Evolutionary conservation across 2,888 invertebrate genomes (phyloP), one percentile per base, ranked within the genome.

Genomic region (Petrolisthes cinctipes): DNA sequence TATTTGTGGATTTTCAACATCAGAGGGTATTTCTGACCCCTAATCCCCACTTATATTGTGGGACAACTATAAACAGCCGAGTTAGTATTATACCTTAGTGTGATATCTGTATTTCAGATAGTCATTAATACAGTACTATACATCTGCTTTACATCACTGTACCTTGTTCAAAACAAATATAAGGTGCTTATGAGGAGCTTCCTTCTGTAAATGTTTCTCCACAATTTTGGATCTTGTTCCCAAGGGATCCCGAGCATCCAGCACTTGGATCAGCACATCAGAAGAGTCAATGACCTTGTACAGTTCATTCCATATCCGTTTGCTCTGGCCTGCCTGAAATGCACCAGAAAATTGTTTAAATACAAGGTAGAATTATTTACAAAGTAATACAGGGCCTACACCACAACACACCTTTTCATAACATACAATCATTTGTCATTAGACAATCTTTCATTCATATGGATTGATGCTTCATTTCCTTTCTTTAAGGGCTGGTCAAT

Each of bases 261-360:
- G 94, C 14, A 91, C 91, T 76, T 99, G 98, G 56, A 99, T 93
- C 20, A 99, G 93, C 5, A 99, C 98, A 94, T 99, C 99, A 0
- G 99, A 98, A 4, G 99, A 98, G 93, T 99, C 99, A 85, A 99
- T 95, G 56, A 99, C 99, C 95, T 99, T 99, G 93, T 99, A 98
- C 78, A 99, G 93, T 93, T 99, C 99, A 94, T 98, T 98, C 99
- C 99, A 99, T 92, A 99, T 98, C 91, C 99, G 95, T 93, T 95
- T 97, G 91, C 99, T 99, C 93, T 98, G 98, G 0, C 99, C 98
- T 54, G 98, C 98, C 83, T 95, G 96, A 66, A 23, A 53, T 5
- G 56, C 37, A 37, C 37, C 37, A 37, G 37, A 37, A 73, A 4
- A 73, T 11, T 14, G 6, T 3, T 4, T 0, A 17, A n/a, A 73